Base-by-base conservation (phyloP, 2,113 vertebrate genomes). In the Gallinago media region DNA sequence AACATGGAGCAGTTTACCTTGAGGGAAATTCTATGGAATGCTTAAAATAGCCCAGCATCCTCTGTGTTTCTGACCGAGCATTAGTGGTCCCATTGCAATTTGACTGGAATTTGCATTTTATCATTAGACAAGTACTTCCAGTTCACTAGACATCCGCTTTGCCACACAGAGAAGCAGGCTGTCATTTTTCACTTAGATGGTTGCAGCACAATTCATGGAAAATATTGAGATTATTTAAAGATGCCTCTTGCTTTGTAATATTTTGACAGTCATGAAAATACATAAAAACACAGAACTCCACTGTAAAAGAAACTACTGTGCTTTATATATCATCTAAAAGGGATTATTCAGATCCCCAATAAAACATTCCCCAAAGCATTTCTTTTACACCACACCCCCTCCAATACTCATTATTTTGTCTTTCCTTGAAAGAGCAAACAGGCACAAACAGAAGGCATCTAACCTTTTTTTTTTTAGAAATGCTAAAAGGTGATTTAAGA, bases 41-140 rank as follows among this genome's bases (percentile, higher is more conserved):
- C 66, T 72, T 78, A 67, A 89, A 78, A 89, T 12, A 95, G 85
- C 38, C 56, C 70, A 88, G 70, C 20, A 67, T 25, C 20, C 65
- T 58, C 82, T 29, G 29, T n/a, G 52, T 6, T 82, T 66, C 89
- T 93, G 55, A 56, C 83, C 66, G 42, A 75, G 65, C 80, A n/a
- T 75, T 29, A 72, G 34, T 25, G 52, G 44, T 72, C 42, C 47
- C 83, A 75, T 3, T 9, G n/a, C 54, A 88, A 3, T 38, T 17
- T 31, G 61, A 80, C 34, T 89, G 84, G 44, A 92, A 91, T 91
- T 91, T 92, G 75, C 68, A 66, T 75, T 80, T 93, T 65, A 36
- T 49, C 75, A 56, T 49, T 42, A 79, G 82, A 75, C 44, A 94
- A 68, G 44, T 36, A 66, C 42, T 90, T 92, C n/a, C 79, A 94